These are phyloP conservation scores for Salvelinus alpinus DNA, from an alignment of 2,113 vertebrate genomes.

Conservation along the genomic window DNA sequence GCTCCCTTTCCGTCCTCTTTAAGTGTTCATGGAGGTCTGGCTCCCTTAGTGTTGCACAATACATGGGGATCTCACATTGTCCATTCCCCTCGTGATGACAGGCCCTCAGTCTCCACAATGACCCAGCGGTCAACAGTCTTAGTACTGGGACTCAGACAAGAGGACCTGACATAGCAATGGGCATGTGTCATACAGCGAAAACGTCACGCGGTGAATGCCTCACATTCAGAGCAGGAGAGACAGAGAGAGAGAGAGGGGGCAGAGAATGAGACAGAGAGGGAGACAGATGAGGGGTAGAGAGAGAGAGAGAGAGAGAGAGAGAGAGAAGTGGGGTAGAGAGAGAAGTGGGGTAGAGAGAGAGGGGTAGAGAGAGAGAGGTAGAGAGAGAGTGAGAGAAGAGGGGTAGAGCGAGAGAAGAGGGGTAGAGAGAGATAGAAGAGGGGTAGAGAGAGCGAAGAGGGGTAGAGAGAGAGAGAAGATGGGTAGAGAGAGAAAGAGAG, in stretches of 20 bases:
- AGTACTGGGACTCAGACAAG: not conserved
- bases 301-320: too few relatives aligned
- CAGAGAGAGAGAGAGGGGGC: conserved; percentile 20
- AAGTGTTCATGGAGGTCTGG: too few relatives aligned
- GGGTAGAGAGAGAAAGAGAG: too few relatives aligned
- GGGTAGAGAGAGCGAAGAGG: not conserved
- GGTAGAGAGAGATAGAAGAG: not conserved
- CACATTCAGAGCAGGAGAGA: conserved; percentile 38
- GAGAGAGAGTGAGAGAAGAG: not conserved
- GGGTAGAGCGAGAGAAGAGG: not conserved
- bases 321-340: too few relatives aligned
- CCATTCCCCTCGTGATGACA: not conserved
- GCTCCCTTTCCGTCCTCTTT: too few relatives aligned
- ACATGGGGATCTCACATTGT: conserved; percentile 24
- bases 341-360: too few relatives aligned
- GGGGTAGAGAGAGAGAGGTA: not conserved
- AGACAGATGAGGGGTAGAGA: not conserved
- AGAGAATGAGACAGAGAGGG: not conserved
- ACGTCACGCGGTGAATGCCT: conserved; percentile 27
- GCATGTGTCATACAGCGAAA: not conserved
- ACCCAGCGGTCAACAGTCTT: conserved; percentile 4
- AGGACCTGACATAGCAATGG: not conserved
- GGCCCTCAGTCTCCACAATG: not conserved
- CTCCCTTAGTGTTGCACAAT: conserved; percentile 3
- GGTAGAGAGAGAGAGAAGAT: conserved; percentile 26